Evolutionary conservation across 2,113 vertebrate genomes (phyloP), one percentile per base, ranked within the genome.

Genomic region (Willisornis vidua): DNA sequence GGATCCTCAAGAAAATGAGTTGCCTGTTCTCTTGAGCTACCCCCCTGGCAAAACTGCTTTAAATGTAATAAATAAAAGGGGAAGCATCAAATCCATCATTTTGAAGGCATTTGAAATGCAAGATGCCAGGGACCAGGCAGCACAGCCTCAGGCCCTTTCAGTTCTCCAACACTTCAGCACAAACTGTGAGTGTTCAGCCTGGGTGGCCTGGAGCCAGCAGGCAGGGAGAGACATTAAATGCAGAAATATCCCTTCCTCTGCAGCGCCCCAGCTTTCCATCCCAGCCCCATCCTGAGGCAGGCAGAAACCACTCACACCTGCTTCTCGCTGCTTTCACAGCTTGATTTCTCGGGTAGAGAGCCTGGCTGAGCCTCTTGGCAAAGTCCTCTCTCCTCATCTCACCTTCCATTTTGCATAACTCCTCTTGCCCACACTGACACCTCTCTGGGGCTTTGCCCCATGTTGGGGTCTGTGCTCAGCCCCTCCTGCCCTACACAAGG

Each of bases 41-140:
- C 59, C 92, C 91, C 61, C 31, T 45, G 65, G 90, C 87, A 80
- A 96, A 93, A 87, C 31, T 48, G 63, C 79, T 94, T 96, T 81
- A 85, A 87, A 73, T 79, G 24, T 94, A 88, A 96, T 90, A 95
- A 96, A 94, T 95, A 88, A 89, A 94, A 94, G 31, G 61, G 24
- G 79, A 91, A 93, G 89, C 85, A 84, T 89, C 83, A 91, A 80
- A 83, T 91, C 84, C 68, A 66, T 92, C 85, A 88, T 80, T 92
- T 39, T 87, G 57, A 91, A 89, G 65, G 72, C 65, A 73, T 94
- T 91, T 94, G 96, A 95, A 97, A 96, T 90, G 85, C 87, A 77
- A 88, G 87, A 83, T 92, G 80, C 87, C 83, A 68, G 81, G 70
- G 93, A 93, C 71, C 68, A 93, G 91, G 54, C 83, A 92, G 90